Base-by-base conservation (phyloP, 2,797 vertebrate species). In the Tokudaia muenninki region DNA sequence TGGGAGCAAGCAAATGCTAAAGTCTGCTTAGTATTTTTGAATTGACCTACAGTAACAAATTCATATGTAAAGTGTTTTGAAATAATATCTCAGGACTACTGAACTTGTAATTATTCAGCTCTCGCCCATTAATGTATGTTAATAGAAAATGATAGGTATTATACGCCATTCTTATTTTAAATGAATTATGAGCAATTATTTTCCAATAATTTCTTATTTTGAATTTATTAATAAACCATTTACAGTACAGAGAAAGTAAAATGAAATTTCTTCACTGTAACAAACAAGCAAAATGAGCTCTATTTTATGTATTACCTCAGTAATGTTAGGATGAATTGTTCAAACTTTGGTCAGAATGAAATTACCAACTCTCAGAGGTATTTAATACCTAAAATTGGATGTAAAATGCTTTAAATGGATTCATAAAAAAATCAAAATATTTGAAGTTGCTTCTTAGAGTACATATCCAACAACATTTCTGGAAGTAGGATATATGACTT, bases 221-320 rank as follows among this genome's bases (percentile, higher is more conserved):
- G 21, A 94, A 52, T 94, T 94, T 94, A 91, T 84, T 96, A 92
- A 91, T 94, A 34, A 55, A 52, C 4, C 90, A 83, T 84, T 96
- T 67, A 94, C 92, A 88, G 29, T 77, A 8, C 3, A 82, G 44
- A 94, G 37, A 96, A 96, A 63, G 6, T 9, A 94, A 92, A 91
- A 93, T 74, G 4, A 90, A 92, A 63, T 70, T 55, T 52, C 13
- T n/a, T 17, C 29, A 65, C 47, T 17, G 70, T 21, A 88, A 47
- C 1, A 94, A 44, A 4, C 12, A 92, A 81, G 0, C 4, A 95
- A 24, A 92, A 77, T 82, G 72, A 41, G 8, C 22, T 92, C 3
- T 83, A 81, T 84, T 83, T 96, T 82, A 89, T 92, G 50, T 37
- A 80, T 75, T 63, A 87, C 82, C 92, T 94, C 7, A 89, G 55